These are phyloP conservation scores for Apodemus sylvaticus DNA, from an alignment of 2,113 vertebrate genomes.

Conservation along the genomic window DNA sequence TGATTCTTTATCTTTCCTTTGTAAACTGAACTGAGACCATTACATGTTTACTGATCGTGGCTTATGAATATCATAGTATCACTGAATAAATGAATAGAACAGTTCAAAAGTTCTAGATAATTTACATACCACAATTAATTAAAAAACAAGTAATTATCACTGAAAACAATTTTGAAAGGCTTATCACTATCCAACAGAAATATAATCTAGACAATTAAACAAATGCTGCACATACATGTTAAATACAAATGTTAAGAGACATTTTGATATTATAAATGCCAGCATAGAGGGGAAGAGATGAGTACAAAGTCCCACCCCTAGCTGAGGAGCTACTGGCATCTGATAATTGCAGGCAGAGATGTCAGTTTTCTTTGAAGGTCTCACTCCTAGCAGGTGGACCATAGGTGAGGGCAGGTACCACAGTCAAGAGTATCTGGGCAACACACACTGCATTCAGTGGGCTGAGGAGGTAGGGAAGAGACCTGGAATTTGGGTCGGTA, in stretches of 20 bases:
- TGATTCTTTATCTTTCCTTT: neutral
- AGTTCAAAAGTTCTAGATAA: neutral
- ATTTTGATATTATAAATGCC: neutral
- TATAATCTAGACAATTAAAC: conserved; percentile 26
- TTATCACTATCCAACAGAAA: neutral
- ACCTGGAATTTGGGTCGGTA: neutral
- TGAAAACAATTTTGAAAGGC: neutral
- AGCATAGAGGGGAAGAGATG: neutral
- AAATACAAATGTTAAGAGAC: neutral
- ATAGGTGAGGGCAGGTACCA: neutral
- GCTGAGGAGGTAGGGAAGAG: neutral
- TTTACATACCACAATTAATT: conserved; percentile 6
- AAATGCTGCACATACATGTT: neutral
- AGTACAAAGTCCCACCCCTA: neutral
- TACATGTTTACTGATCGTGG: neutral
- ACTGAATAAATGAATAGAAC: conserved; percentile 4
- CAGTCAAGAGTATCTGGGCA: neutral
- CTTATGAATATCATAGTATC: neutral
- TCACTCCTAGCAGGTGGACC: too few species aligned
- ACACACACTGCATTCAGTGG: neutral
- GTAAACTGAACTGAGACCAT: conserved; percentile 15
- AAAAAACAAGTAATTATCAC: neutral
- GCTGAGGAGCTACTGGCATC: too few species aligned
- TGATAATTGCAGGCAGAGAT: neutral
- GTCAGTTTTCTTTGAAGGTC: neutral